Evolutionary conservation across 2,113 vertebrate genomes (phyloP).

Genomic region (Micromys minutus): DNA sequence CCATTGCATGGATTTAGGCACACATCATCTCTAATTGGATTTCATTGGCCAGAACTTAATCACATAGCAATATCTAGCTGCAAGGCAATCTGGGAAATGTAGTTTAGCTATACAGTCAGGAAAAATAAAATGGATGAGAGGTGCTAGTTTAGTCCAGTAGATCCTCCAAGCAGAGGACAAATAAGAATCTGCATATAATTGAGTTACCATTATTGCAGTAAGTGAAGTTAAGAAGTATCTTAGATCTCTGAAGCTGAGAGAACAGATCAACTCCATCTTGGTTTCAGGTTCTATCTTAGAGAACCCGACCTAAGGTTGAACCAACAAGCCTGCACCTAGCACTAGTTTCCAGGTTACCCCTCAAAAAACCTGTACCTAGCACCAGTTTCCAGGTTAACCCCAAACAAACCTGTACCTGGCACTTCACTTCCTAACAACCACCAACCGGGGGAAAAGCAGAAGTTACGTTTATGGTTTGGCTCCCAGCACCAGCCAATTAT

Average conservation of each 20-base stretch:
- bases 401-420: too few relatives aligned
- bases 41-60: not conserved
- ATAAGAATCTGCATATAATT: not conserved
- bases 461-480: too few relatives aligned
- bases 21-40: not conserved
- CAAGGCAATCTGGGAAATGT: constrained; percentile 1
- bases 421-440: too few relatives aligned
- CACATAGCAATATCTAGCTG: not conserved
- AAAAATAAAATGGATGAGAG: not conserved
- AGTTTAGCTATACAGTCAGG: not conserved
- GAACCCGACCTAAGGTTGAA: too few relatives aligned
- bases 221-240: not conserved
- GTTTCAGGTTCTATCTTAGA: too few relatives aligned
- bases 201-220: not conserved
- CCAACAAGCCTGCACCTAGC: too few relatives aligned
- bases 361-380: too few relatives aligned
- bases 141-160: not conserved
- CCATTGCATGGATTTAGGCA: not conserved
- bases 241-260: not conserved
- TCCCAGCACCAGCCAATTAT: too few relatives aligned
- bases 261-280: too few relatives aligned
- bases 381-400: too few relatives aligned
- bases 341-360: too few relatives aligned
- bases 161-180: not conserved
- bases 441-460: too few relatives aligned